Evolutionary conservation across 2,113 vertebrate species (phyloP).

Genomic region (Anseranas semipalmata): DNA sequence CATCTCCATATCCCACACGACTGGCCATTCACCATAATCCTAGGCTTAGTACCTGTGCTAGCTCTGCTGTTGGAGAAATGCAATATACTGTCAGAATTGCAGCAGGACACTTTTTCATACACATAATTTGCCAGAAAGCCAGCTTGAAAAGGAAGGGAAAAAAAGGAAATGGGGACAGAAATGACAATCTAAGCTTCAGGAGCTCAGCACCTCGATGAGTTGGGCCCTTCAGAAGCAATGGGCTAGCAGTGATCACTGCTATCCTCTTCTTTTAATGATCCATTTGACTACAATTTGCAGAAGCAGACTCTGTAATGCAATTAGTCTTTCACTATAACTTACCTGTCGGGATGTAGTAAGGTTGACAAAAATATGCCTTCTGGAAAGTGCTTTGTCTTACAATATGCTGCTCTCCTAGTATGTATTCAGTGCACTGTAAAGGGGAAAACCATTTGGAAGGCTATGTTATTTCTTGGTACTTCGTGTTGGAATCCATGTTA

Average conservation of each 20-base stretch:
- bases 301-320: background rate
- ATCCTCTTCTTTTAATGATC: background rate
- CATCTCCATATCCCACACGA: background rate
- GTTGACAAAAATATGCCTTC: conserved; percentile 12
- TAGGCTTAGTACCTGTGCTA: background rate
- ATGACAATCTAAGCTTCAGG: background rate
- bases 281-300: background rate
- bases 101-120: conserved; percentile 3
- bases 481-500: conserved; percentile 48
- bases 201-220: conserved; percentile 1
- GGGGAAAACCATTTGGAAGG: conserved; percentile 64
- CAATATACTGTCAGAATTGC: background rate
- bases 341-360: background rate
- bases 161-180: background rate
- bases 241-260: background rate
- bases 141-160: background rate
- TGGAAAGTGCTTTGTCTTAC: conserved; percentile 37
- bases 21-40: fast-evolving
- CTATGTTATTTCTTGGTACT: conserved; percentile 29
- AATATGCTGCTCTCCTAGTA: conserved; percentile 6
- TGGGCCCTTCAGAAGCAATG: background rate
- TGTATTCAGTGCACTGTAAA: background rate
- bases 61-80: background rate
- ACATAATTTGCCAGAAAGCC: background rate
- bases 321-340: conserved; percentile 13